phyloP scores from a whole-genome alignment of 2,113 vertebrate species.

The Platysteira castanea region DNA sequence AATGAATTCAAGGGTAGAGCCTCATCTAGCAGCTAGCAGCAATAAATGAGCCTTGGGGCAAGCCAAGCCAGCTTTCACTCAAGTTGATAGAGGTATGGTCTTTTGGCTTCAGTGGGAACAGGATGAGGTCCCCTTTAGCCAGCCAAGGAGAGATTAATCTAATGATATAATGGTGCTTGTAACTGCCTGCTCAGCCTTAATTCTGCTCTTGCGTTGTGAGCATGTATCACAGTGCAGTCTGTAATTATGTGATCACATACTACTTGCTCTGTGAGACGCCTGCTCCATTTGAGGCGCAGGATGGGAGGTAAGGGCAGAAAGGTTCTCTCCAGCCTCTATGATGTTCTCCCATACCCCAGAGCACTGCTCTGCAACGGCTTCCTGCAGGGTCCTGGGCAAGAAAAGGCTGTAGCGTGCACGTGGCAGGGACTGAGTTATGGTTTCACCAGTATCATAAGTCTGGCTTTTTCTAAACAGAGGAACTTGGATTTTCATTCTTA shows the following conservation, averaged over 20 bases:
- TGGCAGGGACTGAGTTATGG: background rate
- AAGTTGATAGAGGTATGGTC: background rate
- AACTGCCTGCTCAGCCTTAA: slow-evolving; percentile 34
- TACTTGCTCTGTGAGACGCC: background rate
- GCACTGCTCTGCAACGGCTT: background rate
- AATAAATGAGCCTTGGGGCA: background rate
- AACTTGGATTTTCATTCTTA: background rate
- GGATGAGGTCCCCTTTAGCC: background rate
- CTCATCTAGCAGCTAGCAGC: background rate
- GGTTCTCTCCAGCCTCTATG: background rate
- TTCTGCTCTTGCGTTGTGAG: slow-evolving; percentile 5
- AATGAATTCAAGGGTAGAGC: background rate
- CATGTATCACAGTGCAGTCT: background rate
- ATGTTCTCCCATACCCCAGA: background rate
- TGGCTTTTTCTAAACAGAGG: background rate
- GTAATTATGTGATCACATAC: slow-evolving; percentile 1
- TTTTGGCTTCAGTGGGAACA: slow-evolving; percentile 17
- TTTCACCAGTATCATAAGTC: background rate
- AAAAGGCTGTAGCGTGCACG: background rate
- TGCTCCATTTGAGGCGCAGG: fast-evolving
- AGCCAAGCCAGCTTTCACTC: background rate
- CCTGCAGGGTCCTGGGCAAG: background rate
- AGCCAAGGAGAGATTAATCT: slow-evolving; percentile 35
- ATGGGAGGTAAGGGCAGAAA: background rate
- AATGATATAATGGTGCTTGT: slow-evolving; percentile 46